phyloP scores from a whole-genome alignment of 2,797 vertebrate genomes.

The Emys orbicularis region DNA sequence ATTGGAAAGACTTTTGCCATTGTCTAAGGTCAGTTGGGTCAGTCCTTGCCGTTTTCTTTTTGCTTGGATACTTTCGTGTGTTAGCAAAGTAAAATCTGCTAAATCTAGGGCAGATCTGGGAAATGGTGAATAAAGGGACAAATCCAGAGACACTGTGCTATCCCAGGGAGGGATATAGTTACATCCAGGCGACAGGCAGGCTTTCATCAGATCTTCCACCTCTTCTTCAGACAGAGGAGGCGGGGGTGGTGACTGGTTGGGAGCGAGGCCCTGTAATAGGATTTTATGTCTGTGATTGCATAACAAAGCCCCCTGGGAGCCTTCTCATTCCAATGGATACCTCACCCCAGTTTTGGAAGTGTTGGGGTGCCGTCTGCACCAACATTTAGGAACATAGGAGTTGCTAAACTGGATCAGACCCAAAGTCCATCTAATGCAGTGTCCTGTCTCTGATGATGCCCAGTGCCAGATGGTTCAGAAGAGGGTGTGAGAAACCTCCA shows the following conservation, averaged over 20 bases:
- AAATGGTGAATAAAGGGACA: not conserved
- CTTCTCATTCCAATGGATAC: slow-evolving; percentile 24
- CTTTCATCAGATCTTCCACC: slow-evolving; percentile 46
- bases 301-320: slow-evolving; percentile 67
- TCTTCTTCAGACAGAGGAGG: slow-evolving; percentile 33
- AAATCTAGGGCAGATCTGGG: not conserved
- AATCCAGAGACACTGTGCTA: not conserved
- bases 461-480: not conserved
- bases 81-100: not conserved
- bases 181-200: slow-evolving; percentile 58
- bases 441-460: accelerated
- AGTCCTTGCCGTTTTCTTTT: not conserved
- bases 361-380: not conserved
- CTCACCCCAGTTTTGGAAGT: not conserved
- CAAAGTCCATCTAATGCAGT: not conserved
- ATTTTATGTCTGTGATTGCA: slow-evolving; percentile 67
- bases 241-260: slow-evolving; percentile 39
- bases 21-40: not conserved
- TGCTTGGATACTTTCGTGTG: not conserved
- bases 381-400: not conserved
- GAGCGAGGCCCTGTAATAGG: slow-evolving; percentile 47
- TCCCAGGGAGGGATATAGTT: slow-evolving; percentile 15
- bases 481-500: not conserved
- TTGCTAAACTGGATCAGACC: not conserved
- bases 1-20: not conserved